phyloP scores from a whole-genome alignment of 2,113 vertebrate genomes.

The Heptranchias perlo region DNA sequence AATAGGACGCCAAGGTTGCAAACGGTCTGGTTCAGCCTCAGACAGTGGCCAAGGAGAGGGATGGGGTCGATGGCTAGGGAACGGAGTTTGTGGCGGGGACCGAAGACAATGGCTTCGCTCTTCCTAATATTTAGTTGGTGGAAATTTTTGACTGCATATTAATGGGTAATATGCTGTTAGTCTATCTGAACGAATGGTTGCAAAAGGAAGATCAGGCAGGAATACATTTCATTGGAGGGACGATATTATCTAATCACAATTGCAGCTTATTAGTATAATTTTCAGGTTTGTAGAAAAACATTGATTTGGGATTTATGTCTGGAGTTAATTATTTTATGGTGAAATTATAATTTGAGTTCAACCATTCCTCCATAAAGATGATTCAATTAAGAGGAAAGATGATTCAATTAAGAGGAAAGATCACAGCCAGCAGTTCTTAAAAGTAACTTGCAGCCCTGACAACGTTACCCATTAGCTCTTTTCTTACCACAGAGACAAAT shows the following conservation, averaged over 20 bases:
- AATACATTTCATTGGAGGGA: background rate
- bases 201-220: background rate
- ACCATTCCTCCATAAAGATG: background rate
- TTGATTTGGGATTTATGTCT: background rate
- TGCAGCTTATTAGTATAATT: background rate
- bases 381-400: slow-evolving; percentile 12
- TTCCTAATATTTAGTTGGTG: too few species aligned
- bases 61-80: too few species aligned
- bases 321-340: slow-evolving; percentile 9
- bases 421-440: background rate
- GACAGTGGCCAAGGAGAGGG: too few species aligned
- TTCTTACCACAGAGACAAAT: background rate
- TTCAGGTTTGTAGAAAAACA: too few species aligned
- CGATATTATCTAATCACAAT: background rate
- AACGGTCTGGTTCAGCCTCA: too few species aligned
- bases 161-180: background rate
- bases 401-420: background rate
- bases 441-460: background rate
- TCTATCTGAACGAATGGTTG: background rate
- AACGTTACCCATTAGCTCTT: background rate
- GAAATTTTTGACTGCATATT: too few species aligned
- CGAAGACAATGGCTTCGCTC: too few species aligned
- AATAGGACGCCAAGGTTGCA: too few species aligned
- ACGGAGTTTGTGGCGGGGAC: too few species aligned
- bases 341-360: background rate